Evolutionary conservation across 2,113 vertebrate species (phyloP), one percentile per base, ranked within the genome.

Genomic region (Erythrolamprus reginae): DNA sequence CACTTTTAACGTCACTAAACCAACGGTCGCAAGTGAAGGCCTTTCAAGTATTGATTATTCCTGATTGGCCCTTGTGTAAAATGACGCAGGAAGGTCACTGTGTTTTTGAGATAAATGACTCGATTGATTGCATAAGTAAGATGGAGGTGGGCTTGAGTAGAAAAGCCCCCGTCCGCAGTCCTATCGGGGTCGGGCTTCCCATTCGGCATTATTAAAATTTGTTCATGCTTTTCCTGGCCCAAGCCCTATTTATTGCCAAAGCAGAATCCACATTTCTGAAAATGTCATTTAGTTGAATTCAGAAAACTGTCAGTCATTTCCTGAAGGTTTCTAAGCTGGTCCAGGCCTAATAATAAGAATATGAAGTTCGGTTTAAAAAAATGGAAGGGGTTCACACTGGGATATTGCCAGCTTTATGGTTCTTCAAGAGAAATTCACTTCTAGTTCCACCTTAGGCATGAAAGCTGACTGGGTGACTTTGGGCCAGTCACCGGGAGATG

Each of bases 151-250:
- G 8, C 8, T 19, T 1, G 65, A 19, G 15, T 77, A 19, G 65
- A 3, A n/a, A n/a, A 38, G 65, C 65, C n/a, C 13, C 33, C 15
- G 15, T 17, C n/a, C 15, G 3, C 0, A 1, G 33, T 33, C 13
- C 51, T 83, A 1, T n/a, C n/a, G 26, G 65, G 82, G 47, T n/a
- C 17, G 24, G 19, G 10, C 21, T 84, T n/a, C 42, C 42, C 47
- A 48, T 56, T 45, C 47, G 33, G 42, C 42, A 33, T 56, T 53
- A 26, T 89, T 87, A 55, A 38, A 42, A 53, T 51, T 52, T 15
- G 9, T 10, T 3, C 38, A 52, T 13, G 8, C 0, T 0, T 47
- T 61, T 51, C 1, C 1, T 42, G 15, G 7, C 21, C 21, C 0
- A 48, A 0, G 0, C 15, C 3, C 26, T 10, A 0, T 10, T 8